Evolutionary conservation across 2,113 vertebrate species (phyloP).

Genomic region (Nothobranchius furzeri): DNA sequence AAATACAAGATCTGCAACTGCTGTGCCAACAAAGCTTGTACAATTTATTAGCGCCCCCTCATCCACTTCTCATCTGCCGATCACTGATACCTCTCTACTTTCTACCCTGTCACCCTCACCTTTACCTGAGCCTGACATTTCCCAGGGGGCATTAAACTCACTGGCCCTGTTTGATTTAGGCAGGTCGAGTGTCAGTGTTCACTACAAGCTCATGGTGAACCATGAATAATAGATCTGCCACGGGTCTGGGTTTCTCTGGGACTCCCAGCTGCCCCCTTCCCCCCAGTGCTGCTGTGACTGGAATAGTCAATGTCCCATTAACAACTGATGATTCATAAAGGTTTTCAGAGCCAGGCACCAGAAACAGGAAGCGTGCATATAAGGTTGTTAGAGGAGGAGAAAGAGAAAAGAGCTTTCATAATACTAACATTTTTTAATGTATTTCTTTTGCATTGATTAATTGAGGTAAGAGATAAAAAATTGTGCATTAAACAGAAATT

Average conservation of each 20-base stretch:
- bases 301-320: slow-evolving; percentile 82
- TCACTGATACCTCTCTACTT: slow-evolving; percentile 1
- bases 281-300: slow-evolving; percentile 66
- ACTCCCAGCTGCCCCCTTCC: slow-evolving; percentile 67
- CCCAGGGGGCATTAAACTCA: slow-evolving; percentile 65
- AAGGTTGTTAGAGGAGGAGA: slow-evolving; percentile 25
- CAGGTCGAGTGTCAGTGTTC: slow-evolving; percentile 76
- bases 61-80: slow-evolving; percentile 34
- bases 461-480: background rate
- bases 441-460: background rate
- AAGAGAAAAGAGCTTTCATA: background rate
- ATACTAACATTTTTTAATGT: background rate
- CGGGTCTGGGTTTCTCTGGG: slow-evolving; percentile 68
- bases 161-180: slow-evolving; percentile 79
- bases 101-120: slow-evolving; percentile 25
- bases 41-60: slow-evolving; percentile 15
- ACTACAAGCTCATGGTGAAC: slow-evolving; percentile 77
- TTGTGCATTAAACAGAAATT: slow-evolving; percentile 2
- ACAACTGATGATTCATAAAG: slow-evolving; percentile 79
- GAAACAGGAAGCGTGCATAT: slow-evolving; percentile 62
- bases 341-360: slow-evolving; percentile 39
- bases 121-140: slow-evolving; percentile 57
- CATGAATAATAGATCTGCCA: slow-evolving; percentile 83
- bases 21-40: slow-evolving; percentile 26
- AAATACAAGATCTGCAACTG: background rate